A percentile compares a stretch with the other conserved stretches of the same genome.
Evolutionary conservation across 2,113 vertebrate genomes (phyloP).

Genomic region (Seriola dumerili): DNA sequence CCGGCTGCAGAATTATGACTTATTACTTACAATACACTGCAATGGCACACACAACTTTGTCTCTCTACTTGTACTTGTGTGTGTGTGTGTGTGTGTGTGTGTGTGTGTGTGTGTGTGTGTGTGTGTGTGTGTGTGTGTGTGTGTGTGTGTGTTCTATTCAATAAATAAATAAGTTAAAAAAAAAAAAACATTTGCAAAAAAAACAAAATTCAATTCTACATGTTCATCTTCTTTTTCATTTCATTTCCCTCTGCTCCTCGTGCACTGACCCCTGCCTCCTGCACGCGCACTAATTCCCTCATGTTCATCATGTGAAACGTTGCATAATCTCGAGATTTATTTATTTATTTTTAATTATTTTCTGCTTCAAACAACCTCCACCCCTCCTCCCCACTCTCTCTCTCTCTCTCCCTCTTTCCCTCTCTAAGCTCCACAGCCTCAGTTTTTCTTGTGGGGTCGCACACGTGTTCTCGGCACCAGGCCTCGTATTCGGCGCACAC

Average conservation of each 20-base stretch:
- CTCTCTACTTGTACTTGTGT: background rate
- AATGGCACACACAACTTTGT: background rate
- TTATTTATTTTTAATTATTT: background rate
- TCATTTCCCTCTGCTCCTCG: no score
- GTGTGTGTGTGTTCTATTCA: background rate
- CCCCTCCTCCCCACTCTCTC: background rate
- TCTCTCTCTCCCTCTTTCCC: no score
- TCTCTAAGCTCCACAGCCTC: slow-evolving; percentile 9
- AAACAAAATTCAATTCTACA: no score
- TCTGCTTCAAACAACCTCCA: background rate
- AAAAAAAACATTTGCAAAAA: no score
- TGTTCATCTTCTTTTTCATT: no score
- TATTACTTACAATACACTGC: background rate
- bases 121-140: background rate
- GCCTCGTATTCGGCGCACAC: slow-evolving; percentile 59
- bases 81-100: background rate
- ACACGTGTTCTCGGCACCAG: slow-evolving; percentile 60
- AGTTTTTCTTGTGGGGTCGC: background rate
- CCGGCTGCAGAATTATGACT: background rate
- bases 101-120: background rate
- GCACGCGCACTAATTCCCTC: slow-evolving; percentile 2
- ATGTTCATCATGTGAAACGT: slow-evolving; percentile 33
- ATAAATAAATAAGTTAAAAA: background rate
- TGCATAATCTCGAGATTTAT: slow-evolving; percentile 25
- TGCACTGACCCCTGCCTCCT: background rate